Evolutionary conservation across 1,140 invertebrate species (phyloP).

Genomic region (Hirudo medicinalis): DNA sequence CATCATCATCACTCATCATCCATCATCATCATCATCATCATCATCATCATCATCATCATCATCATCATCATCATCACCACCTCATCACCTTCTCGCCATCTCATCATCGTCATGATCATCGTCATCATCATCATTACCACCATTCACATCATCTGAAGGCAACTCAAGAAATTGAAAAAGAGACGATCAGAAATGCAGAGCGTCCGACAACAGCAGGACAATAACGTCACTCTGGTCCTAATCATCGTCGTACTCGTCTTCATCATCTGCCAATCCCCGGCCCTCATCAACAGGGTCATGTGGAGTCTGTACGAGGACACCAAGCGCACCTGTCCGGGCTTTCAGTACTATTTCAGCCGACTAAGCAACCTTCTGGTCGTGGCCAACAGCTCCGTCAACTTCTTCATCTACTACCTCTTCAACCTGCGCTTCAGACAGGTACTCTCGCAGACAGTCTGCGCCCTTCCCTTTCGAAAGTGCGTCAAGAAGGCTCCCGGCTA

Average conservation of each 20-base stretch:
- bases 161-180: slow-evolving; percentile 11
- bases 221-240: slow-evolving; percentile 24
- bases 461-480: neutral
- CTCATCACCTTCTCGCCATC: neutral
- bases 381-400: slow-evolving; percentile 22
- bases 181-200: slow-evolving; percentile 23
- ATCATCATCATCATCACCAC: neutral
- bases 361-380: slow-evolving; percentile 22
- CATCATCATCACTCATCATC: too few relatives aligned
- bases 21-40: too few relatives aligned
- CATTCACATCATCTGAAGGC: neutral
- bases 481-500: neutral
- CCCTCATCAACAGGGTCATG: slow-evolving; percentile 22
- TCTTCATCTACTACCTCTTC: slow-evolving; percentile 23
- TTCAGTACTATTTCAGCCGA: slow-evolving; percentile 23
- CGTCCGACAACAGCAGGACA: slow-evolving; percentile 24
- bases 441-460: neutral
- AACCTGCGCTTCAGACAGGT: slow-evolving; percentile 23
- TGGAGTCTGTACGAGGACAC: slow-evolving; percentile 17
- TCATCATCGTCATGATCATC: neutral
- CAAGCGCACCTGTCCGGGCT: slow-evolving; percentile 17
- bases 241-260: slow-evolving; percentile 24
- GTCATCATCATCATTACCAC: neutral
- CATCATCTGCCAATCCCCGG: slow-evolving; percentile 22
- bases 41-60: too few relatives aligned